Evolutionary conservation across 2,797 vertebrate species (phyloP).

Genomic region (Babyrousa celebensis): DNA sequence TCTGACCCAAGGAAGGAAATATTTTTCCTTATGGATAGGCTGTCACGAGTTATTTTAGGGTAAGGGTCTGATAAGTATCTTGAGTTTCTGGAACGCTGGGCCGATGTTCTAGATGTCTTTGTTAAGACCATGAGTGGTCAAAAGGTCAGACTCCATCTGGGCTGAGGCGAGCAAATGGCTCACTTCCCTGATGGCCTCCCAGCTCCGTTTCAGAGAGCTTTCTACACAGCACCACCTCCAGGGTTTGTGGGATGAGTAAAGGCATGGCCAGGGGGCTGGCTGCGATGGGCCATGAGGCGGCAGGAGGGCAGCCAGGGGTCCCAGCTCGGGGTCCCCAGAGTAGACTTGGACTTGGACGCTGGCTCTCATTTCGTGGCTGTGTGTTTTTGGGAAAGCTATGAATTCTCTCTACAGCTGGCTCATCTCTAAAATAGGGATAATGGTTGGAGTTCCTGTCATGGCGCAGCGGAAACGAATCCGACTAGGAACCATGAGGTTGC

Average conservation of each 20-base stretch:
- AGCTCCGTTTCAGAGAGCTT: neutral
- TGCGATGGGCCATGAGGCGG: neutral
- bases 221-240: neutral
- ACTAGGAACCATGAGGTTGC: too few species aligned
- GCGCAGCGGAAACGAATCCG: too few species aligned
- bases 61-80: neutral
- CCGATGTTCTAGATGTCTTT: neutral
- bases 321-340: accelerated
- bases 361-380: neutral
- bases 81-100: neutral
- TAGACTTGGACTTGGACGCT: neutral
- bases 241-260: neutral
- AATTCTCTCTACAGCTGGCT: neutral
- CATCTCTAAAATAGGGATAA: neutral
- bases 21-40: neutral
- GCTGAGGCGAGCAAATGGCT: neutral
- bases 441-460: too few species aligned
- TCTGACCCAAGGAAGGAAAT: neutral
- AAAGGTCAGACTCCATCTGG: neutral
- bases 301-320: neutral
- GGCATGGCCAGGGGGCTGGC: neutral
- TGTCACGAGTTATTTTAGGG: neutral
- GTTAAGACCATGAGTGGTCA: neutral
- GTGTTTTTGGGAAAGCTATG: neutral
- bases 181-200: neutral